A percentile compares a stretch with the other conserved stretches of the same genome.
phyloP scores from a whole-genome alignment of 2,888 invertebrate species.

The Caenorhabditis sp. region DNA sequence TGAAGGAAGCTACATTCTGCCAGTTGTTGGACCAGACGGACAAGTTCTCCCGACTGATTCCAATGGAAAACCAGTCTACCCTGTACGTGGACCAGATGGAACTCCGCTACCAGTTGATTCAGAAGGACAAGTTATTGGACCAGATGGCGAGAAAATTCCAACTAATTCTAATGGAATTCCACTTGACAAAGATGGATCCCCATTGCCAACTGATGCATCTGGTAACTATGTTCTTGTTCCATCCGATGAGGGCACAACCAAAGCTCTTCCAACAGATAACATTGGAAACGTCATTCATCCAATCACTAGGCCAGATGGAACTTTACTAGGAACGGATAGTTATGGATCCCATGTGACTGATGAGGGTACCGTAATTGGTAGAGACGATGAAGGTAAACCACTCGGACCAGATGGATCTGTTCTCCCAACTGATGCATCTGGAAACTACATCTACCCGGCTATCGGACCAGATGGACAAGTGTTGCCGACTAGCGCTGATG shows the following conservation, averaged over 20 bases:
- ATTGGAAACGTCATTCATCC: conserved; percentile 59
- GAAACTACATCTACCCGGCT: conserved; percentile 71
- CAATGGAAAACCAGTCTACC: conserved; percentile 65
- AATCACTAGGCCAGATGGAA: conserved; percentile 61
- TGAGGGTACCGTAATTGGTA: conserved; percentile 59
- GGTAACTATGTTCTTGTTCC: conserved; percentile 66
- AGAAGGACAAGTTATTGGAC: conserved; percentile 48
- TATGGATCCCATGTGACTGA: conserved; percentile 58
- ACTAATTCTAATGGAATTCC: conserved; percentile 56
- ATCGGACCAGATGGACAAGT: conserved; percentile 62
- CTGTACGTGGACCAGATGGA: conserved; percentile 34
- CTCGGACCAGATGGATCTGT: conserved; percentile 63
- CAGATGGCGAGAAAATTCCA: conserved; percentile 58
- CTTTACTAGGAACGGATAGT: conserved; percentile 62
- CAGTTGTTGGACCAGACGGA: conserved; percentile 66
- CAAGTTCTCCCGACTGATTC: conserved; percentile 62
- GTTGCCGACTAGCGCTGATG: neutral
- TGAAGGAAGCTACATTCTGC: conserved; percentile 57
- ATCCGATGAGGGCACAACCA: conserved; percentile 22
- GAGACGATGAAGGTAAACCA: conserved; percentile 72
- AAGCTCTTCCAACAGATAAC: conserved; percentile 62
- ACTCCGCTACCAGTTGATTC: conserved; percentile 56
- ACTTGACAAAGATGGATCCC: conserved; percentile 61
- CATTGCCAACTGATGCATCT: conserved; percentile 63
- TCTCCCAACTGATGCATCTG: conserved; percentile 62